Conservation (phyloP, 2,888 invertebrate species). For the Aspidiotus destructor region DNA sequence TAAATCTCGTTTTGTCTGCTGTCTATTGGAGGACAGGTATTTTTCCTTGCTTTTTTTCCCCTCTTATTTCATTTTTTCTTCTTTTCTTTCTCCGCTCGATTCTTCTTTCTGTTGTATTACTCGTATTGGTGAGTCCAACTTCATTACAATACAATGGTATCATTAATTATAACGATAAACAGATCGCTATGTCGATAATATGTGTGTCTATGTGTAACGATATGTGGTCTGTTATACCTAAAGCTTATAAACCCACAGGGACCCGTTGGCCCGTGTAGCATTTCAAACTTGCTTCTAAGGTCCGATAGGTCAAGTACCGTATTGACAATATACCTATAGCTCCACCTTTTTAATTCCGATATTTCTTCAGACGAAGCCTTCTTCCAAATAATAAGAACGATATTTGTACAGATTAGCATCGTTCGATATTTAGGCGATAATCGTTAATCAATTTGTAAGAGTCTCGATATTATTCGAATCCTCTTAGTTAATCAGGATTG, state of each 20-base stretch:
- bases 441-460: conserved; percentile 28
- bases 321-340: conserved; percentile 25
- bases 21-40: conserved; percentile 19
- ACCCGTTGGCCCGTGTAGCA: conserved; percentile 11
- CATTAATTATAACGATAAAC: conserved; percentile 33
- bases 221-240: conserved; percentile 29
- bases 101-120: conserved; percentile 12
- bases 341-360: background rate
- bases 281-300: conserved; percentile 9
- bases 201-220: conserved; percentile 26
- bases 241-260: conserved; percentile 18
- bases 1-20: conserved; percentile 25
- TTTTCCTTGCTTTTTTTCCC: conserved; percentile 7
- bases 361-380: background rate
- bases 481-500: too few species aligned
- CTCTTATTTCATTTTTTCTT: background rate
- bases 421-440: conserved; percentile 27
- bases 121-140: conserved; percentile 25
- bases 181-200: conserved; percentile 31
- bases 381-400: conserved; percentile 20
- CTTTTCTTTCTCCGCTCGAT: background rate
- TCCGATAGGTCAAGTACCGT: conserved; percentile 23
- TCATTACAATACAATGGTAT: conserved; percentile 33
- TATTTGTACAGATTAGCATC: conserved; percentile 27
- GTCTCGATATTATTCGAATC: too few species aligned